Percentiles rank a stretch among this genome's conserved stretches.
phyloP scores from a whole-genome alignment of 2,888 invertebrate genomes.

The Sussaba pulchella region DNA sequence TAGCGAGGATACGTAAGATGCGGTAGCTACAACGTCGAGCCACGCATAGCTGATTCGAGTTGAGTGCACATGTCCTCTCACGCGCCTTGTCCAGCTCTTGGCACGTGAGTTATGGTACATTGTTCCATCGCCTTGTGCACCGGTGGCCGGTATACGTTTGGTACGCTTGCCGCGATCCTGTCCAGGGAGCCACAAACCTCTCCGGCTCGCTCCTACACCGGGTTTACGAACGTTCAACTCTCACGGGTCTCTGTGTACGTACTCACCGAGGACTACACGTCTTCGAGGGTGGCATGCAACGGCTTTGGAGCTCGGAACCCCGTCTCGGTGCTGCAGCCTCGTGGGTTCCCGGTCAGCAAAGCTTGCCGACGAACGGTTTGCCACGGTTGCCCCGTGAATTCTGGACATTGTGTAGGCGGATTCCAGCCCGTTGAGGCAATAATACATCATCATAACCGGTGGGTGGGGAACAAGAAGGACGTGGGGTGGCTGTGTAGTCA shows the following conservation, averaged over 20 bases:
- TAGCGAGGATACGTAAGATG: constrained; percentile 38
- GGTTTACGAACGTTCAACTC: constrained; percentile 37
- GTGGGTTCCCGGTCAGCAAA: constrained; percentile 35
- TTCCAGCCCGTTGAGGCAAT: constrained; percentile 60
- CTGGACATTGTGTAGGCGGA: constrained; percentile 28
- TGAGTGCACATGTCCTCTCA: constrained; percentile 46
- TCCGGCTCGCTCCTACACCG: constrained; percentile 46
- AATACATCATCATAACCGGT: constrained; percentile 72
- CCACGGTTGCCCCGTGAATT: constrained; percentile 19
- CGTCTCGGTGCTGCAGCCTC: constrained; percentile 27
- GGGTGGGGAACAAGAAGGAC: too few species aligned
- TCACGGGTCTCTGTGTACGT: constrained; percentile 25
- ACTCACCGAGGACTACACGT: constrained; percentile 44
- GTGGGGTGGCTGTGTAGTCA: constrained; percentile 5
- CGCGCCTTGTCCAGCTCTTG: constrained; percentile 40
- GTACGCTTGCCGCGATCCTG: constrained; percentile 56
- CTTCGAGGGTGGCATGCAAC: constrained; percentile 58
- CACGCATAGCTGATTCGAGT: constrained; percentile 37
- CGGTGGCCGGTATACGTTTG: constrained; percentile 50
- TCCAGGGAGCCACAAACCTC: constrained; percentile 73
- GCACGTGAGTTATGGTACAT: constrained; percentile 77
- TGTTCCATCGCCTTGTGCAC: constrained; percentile 73
- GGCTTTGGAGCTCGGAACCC: constrained; percentile 44
- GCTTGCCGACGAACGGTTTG: constrained; percentile 38
- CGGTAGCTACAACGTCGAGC: constrained; percentile 27